These are phyloP conservation scores for Heterohyrax brucei DNA, from an alignment of 2,797 vertebrate genomes.

Conservation along the genomic window DNA sequence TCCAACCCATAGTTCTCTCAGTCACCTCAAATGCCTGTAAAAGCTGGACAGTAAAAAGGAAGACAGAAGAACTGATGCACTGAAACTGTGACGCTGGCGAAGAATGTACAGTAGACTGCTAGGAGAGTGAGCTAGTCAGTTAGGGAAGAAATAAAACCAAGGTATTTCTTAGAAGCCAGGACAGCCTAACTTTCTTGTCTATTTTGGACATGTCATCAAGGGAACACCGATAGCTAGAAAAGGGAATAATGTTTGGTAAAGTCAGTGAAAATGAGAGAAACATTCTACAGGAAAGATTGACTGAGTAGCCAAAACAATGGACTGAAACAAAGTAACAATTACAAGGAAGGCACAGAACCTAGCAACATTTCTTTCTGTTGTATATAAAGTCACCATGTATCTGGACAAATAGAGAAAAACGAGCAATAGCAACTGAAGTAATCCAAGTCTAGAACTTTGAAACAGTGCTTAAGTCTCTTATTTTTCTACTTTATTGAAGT, in stretches of 20 bases:
- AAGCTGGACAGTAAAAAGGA: neutral
- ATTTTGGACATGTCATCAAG: no score
- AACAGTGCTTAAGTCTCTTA: neutral
- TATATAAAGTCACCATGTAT: neutral
- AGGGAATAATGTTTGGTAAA: neutral
- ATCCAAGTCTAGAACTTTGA: constrained; percentile 14
- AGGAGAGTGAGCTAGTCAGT: neutral
- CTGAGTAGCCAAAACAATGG: neutral
- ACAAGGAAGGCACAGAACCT: no score
- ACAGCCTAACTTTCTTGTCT: neutral
- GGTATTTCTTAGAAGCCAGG: neutral
- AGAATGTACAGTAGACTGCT: no score
- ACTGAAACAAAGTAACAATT: neutral
- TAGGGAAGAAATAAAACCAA: neutral
- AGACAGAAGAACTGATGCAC: neutral
- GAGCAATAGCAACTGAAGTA: neutral
- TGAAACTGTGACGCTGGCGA: neutral
- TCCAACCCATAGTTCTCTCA: no score
- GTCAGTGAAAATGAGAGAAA: neutral
- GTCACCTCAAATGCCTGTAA: no score
- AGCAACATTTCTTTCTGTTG: neutral
- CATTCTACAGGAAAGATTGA: neutral
- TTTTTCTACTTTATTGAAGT: neutral
- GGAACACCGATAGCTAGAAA: neutral
- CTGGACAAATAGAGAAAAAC: neutral